Conservation (phyloP, 1,140 invertebrate species). For the Drosophila quadrilineata region DNA sequence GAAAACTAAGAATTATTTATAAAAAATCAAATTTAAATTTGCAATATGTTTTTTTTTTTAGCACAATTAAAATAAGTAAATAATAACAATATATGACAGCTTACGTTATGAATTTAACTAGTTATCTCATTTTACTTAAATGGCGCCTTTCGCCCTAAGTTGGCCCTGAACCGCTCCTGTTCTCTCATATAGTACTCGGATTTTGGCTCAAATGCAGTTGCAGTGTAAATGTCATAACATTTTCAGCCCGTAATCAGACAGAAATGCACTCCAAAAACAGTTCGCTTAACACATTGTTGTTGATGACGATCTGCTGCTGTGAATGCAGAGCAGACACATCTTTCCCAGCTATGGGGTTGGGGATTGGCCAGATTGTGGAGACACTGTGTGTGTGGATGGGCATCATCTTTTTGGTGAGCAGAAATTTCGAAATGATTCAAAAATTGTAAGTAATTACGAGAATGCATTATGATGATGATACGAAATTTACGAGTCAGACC, state of each 20-base stretch:
- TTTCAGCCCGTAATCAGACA: constrained; percentile 63
- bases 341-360: not conserved
- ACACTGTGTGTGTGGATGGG: not conserved
- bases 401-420: constrained; percentile 52
- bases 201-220: constrained; percentile 35
- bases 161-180: constrained; percentile 48
- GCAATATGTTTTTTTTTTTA: too few relatives aligned
- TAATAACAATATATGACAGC: too few relatives aligned
- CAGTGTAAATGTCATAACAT: constrained; percentile 73
- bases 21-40: too few relatives aligned
- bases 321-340: constrained; percentile 44
- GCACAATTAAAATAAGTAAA: too few relatives aligned
- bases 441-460: constrained; percentile 79
- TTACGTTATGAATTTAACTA: not conserved
- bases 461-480: constrained; percentile 80
- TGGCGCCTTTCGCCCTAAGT: not conserved
- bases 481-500: constrained; percentile 68
- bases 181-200: not conserved
- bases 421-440: constrained; percentile 75
- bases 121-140: not conserved
- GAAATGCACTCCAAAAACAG: constrained; percentile 5
- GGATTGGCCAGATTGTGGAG: not conserved
- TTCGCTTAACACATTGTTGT: constrained; percentile 71
- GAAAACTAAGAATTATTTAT: too few relatives aligned
- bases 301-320: constrained; percentile 45